Conservation (phyloP, 2,797 vertebrate genomes). For the Sebastes cheni region DNA sequence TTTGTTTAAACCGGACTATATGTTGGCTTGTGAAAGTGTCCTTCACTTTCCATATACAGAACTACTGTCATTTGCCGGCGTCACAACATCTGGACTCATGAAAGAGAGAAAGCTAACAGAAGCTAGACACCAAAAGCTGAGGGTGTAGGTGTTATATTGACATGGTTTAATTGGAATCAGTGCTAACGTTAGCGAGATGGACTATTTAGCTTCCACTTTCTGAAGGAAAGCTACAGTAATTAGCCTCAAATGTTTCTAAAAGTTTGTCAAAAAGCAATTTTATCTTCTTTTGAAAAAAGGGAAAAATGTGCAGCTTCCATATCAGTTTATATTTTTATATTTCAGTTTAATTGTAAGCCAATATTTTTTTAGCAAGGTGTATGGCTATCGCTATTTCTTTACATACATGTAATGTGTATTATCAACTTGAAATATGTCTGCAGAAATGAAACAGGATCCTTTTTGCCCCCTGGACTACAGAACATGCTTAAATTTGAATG, state of each 20-base stretch:
- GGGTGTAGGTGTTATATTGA: not conserved
- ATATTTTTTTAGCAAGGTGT: not conserved
- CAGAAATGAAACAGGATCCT: conserved; percentile 5
- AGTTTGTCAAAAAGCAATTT: not conserved
- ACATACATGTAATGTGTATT: not conserved
- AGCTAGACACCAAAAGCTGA: not conserved
- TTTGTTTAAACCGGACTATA: too few relatives aligned
- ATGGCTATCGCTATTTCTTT: not conserved
- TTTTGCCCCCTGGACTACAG: conserved; percentile 18
- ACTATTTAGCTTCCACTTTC: not conserved
- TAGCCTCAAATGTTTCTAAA: not conserved
- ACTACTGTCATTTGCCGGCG: not conserved
- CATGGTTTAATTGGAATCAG: not conserved
- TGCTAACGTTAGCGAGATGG: not conserved
- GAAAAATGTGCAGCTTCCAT: not conserved
- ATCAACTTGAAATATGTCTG: conserved; percentile 7
- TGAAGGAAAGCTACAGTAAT: not conserved
- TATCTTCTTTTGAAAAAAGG: not conserved
- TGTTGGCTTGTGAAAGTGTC: not conserved
- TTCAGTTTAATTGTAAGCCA: not conserved
- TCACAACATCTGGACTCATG: not conserved
- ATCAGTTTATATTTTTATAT: not conserved
- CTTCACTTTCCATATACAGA: not conserved
- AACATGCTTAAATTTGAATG: conserved; percentile 17
- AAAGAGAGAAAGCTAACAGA: not conserved